Conservation (phyloP, 2,888 invertebrate genomes). For the Apotomis capreana region DNA sequence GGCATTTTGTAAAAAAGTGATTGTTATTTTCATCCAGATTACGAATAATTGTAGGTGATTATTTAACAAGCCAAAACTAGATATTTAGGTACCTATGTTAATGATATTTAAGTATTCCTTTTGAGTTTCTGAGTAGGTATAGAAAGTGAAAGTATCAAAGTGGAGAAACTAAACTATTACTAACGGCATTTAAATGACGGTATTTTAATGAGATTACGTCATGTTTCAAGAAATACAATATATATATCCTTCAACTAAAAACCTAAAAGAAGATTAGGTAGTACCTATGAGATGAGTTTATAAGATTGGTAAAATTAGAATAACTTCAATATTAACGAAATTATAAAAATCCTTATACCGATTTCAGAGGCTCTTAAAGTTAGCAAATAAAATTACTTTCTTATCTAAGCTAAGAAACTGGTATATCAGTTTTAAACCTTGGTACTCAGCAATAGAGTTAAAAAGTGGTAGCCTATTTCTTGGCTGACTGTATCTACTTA, state of each 20-base stretch:
- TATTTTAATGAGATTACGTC: constrained; percentile 5
- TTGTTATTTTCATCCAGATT: too few species aligned
- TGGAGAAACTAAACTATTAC: not conserved
- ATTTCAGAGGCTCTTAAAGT: not conserved
- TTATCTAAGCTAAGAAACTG: too few species aligned
- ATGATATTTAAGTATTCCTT: not conserved
- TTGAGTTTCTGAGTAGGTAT: not conserved
- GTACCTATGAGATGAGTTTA: not conserved
- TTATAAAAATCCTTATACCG: not conserved
- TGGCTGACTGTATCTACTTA: too few species aligned
- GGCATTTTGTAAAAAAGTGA: too few species aligned
- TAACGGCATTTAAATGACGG: constrained; percentile 28
- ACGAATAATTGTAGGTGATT: not conserved
- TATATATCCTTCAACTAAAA: not conserved
- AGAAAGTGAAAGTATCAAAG: constrained; percentile 27
- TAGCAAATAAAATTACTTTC: too few species aligned
- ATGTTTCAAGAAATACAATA: not conserved
- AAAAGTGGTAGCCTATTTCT: too few species aligned
- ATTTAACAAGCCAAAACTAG: not conserved
- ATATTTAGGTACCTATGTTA: too few species aligned
- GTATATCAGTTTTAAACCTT: too few species aligned
- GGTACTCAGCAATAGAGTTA: too few species aligned
- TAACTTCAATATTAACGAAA: not conserved
- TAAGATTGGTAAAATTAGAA: not conserved
- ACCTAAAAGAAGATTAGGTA: not conserved